phyloP scores from a whole-genome alignment of 1,140 invertebrate species.

The Sitobion miscanthi region DNA sequence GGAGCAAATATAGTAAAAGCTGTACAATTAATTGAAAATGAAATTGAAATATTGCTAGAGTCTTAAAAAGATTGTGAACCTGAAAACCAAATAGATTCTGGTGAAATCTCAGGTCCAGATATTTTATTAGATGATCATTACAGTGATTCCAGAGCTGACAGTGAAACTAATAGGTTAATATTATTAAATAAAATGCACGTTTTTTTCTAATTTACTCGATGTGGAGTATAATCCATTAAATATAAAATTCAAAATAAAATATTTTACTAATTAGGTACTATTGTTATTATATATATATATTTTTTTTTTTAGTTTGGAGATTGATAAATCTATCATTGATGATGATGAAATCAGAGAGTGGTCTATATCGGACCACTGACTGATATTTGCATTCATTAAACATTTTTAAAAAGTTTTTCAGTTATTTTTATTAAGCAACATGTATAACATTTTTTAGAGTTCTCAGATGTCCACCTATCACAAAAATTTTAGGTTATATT shows the following conservation, averaged over 20 bases:
- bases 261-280: background rate
- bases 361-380: background rate
- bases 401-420: too few species aligned
- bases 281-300: background rate
- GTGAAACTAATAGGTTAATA: background rate
- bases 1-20: background rate
- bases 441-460: too few species aligned
- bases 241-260: background rate
- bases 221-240: background rate
- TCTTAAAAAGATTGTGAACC: constrained; percentile 9
- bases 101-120: background rate
- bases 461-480: too few species aligned
- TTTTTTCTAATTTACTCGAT: background rate
- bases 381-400: background rate
- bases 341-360: background rate
- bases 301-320: background rate
- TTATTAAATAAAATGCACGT: background rate
- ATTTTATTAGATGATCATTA: background rate
- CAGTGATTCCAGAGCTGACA: background rate
- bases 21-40: constrained; percentile 1
- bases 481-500: too few species aligned
- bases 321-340: background rate
- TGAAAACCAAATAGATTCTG: background rate
- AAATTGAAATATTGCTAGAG: background rate
- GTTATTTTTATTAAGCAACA: too few species aligned